Evolutionary conservation across 35 echinoderm and acorn worm species (phyloP).

Genomic region (Nesometra sesokonis): DNA sequence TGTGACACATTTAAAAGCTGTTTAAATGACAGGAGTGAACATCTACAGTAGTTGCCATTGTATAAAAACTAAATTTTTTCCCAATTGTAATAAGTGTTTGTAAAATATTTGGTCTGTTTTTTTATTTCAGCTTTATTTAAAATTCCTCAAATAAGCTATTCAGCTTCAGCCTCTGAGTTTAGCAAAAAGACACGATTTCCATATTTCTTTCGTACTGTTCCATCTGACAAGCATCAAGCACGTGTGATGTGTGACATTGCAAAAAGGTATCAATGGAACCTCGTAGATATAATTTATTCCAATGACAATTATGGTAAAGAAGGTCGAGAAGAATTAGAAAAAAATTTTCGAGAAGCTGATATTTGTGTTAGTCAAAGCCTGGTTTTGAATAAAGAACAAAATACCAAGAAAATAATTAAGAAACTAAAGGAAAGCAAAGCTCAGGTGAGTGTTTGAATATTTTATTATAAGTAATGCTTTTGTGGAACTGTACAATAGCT

Average conservation of each 20-base stretch:
- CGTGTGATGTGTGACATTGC: slow-evolving; percentile 60
- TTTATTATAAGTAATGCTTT: no score
- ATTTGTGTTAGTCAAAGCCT: slow-evolving; percentile 31
- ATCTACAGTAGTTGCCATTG: no score
- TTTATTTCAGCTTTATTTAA: slow-evolving; percentile 62
- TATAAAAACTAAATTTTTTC: no score
- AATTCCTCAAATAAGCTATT: slow-evolving; percentile 91
- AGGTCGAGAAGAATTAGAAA: slow-evolving; percentile 41
- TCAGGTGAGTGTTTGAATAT: slow-evolving; percentile 9
- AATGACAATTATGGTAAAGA: slow-evolving; percentile 70
- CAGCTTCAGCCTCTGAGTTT: slow-evolving; percentile 47
- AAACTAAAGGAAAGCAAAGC: slow-evolving; percentile 30
- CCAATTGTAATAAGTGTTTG: no score
- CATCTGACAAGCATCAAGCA: slow-evolving; percentile 72
- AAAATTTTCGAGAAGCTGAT: slow-evolving; percentile 30
- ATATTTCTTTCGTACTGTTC: slow-evolving; percentile 71
- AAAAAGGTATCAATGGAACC: slow-evolving; percentile 60
- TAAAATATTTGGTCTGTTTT: neutral
- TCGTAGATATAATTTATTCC: slow-evolving; percentile 59
- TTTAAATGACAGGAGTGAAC: no score
- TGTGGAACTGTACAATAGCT: no score
- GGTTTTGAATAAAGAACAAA: slow-evolving; percentile 17
- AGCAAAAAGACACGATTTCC: slow-evolving; percentile 71
- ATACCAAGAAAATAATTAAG: neutral
- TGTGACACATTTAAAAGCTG: no score